Evolutionary conservation across 1,140 invertebrate species (phyloP).

Genomic region (Hesperophylax magnus): DNA sequence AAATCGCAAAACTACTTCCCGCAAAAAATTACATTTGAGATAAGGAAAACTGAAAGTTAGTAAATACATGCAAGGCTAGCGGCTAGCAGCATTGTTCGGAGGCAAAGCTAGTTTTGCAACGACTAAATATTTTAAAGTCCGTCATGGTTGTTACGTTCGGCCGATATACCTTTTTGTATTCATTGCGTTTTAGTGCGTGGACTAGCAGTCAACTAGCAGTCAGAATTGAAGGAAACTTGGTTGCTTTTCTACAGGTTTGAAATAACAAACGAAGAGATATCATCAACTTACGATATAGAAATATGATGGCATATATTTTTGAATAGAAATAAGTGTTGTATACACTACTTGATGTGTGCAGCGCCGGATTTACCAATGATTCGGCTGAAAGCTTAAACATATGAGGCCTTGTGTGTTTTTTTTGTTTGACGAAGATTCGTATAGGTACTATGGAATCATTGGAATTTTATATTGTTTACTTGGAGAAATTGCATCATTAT

Average conservation of each 20-base stretch:
- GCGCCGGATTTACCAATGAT: too few relatives aligned
- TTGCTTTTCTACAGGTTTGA: neutral
- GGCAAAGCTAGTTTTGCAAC: neutral
- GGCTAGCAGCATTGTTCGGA: slow-evolving; percentile 5
- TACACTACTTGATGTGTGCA: too few relatives aligned
- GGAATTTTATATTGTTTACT: too few relatives aligned
- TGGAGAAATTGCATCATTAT: too few relatives aligned
- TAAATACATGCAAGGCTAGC: neutral
- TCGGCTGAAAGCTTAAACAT: too few relatives aligned
- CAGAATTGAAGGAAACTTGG: neutral
- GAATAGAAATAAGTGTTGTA: too few relatives aligned
- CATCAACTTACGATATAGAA: too few relatives aligned
- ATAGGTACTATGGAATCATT: too few relatives aligned
- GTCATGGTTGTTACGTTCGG: slow-evolving; percentile 15
- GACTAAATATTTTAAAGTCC: slow-evolving; percentile 13
- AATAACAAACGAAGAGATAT: too few relatives aligned
- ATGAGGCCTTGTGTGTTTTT: too few relatives aligned
- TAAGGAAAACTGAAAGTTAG: slow-evolving; percentile 33
- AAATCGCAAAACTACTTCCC: slow-evolving; percentile 18
- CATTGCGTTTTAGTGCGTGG: slow-evolving; percentile 7
- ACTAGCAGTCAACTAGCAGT: neutral
- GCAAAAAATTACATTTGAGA: slow-evolving; percentile 25
- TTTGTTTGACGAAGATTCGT: too few relatives aligned
- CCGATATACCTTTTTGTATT: neutral
- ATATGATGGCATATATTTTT: too few relatives aligned